Conservation (phyloP, 2,888 invertebrate species). For the Spisula subtruncata region DNA sequence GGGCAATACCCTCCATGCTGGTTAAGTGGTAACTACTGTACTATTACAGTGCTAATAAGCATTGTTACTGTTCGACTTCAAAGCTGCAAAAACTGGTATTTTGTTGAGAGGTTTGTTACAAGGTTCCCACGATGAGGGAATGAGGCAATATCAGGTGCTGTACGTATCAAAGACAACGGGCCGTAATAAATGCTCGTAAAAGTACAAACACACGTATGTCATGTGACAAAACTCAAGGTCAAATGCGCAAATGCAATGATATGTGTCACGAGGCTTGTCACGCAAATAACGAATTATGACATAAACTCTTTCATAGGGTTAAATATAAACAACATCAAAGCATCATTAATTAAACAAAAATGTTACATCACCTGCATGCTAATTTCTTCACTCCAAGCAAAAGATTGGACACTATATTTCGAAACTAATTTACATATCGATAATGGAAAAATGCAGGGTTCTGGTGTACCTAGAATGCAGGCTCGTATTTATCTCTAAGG, state of each 20-base stretch:
- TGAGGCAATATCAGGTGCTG: not conserved
- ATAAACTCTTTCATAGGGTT: not conserved
- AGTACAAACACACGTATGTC: not conserved
- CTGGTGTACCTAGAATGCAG: not conserved
- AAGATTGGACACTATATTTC: not conserved
- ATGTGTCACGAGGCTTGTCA: not conserved
- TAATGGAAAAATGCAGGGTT: not conserved
- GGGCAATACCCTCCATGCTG: too few relatives aligned
- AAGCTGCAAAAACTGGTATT: not conserved
- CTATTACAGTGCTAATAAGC: too few relatives aligned
- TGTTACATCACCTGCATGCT: not conserved
- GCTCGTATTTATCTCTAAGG: too few relatives aligned
- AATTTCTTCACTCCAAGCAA: not conserved
- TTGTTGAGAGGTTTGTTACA: not conserved
- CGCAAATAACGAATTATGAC: conserved; percentile 18
- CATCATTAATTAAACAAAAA: not conserved
- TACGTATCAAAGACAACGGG: not conserved
- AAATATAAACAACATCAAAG: conserved; percentile 5
- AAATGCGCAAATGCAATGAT: conserved; percentile 3
- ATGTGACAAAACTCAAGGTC: conserved; percentile 23
- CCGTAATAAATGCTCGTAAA: not conserved
- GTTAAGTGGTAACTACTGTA: too few relatives aligned
- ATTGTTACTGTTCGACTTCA: too few relatives aligned
- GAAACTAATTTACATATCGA: not conserved
- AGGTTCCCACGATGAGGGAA: not conserved